Evolutionary conservation across 2,888 invertebrate species (phyloP), one percentile per base, ranked within the genome.

Genomic region (Eucriotettix oculatus): DNA sequence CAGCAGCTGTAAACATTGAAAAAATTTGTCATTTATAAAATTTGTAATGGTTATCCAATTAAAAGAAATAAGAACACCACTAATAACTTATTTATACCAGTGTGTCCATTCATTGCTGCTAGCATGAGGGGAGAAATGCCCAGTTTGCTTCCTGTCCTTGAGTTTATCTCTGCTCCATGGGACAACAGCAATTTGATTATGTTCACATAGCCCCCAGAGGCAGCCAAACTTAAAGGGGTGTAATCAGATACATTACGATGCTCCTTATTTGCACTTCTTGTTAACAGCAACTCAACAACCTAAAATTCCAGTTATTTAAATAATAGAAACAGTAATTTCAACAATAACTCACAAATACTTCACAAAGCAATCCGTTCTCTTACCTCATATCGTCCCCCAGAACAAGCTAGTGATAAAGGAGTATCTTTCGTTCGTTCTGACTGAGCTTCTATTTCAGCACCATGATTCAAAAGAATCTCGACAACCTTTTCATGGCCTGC

Each of bases 181-280:
- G 85, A 88, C 55, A 99, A 78, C 64, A 99, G 77, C 64, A 99
- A 80, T 69, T 95, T 88, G 69, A 99, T 98, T 70, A 99, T 98
- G 73, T 98, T 97, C 59, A 97, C 96, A 74, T 97, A 98, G 29
- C 98, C 98, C 44, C 97, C 98, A 43, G 95, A 96, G 14, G 98
- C 98, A 17, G 99, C 99, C 64, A 99, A 79, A 71, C 96, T 96
- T n/a, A 99, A 79, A 1, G 99, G 99, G 11, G 99, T 99, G 73
- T 99, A 99, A 76, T 99, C 99, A 40, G 96, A 97, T 16, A 98
- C 97, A 75, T 99, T 99, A 60, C 98, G 85, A 75, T 99, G 98
- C 72, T 94, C 93, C 59, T 97, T 98, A 76, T 98, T 97, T 58
- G 97, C 95, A 66, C 89, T 88, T 64, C 91, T 84, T 65, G 82